Evolutionary conservation across 64 coral and sea anemone species (phyloP), one percentile per base, ranked within the genome.

Genomic region (Stichodactyla helianthus): DNA sequence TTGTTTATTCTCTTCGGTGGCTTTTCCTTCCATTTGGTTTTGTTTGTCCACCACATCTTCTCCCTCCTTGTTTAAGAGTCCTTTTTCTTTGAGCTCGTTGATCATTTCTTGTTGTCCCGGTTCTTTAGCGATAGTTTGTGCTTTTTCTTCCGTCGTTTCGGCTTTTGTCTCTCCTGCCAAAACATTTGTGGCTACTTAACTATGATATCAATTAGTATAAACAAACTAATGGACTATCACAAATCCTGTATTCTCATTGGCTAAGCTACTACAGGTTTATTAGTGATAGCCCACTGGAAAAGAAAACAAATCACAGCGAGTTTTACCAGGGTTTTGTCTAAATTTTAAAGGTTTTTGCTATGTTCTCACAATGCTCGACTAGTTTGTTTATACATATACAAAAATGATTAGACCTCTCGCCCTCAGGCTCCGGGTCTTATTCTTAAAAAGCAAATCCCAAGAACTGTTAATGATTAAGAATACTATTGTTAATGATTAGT

Each of bases 1-100:
- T 17, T 84, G 20, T 27, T 84, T 84, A 50, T 84, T 84, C 18
- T 84, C 79, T n/a, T 84, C 83, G 6, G 83, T 84, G 5, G 83
- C 83, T 28, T 60, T 84, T 6, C 83, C 83, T 20, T 84, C 83
- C 3, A 60, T 35, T 54, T 84, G 12, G 3, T 84, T 55, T 60
- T 84, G 22, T 12, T 84, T 35, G n/a, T 84, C 31, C 1, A 84
- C 83, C 1, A 84, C 55, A 50, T 57, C 9, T 84, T 84, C 83
- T 12, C 83, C 83, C 27, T 84, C 23, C 19, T 58, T 60, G 31
- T 84, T 84, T 8, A 84, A 50, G 5, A 84, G 15, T 13, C 83
- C 83, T 59, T 84, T 84, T 54, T 84, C 83, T 62, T 57, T 63
- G 7, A 84, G 59, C 50, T 57, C 59, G 7, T 84, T 60, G 10